Base-by-base conservation (phyloP, 2,888 invertebrate species). In the Tillus elongatus region DNA sequence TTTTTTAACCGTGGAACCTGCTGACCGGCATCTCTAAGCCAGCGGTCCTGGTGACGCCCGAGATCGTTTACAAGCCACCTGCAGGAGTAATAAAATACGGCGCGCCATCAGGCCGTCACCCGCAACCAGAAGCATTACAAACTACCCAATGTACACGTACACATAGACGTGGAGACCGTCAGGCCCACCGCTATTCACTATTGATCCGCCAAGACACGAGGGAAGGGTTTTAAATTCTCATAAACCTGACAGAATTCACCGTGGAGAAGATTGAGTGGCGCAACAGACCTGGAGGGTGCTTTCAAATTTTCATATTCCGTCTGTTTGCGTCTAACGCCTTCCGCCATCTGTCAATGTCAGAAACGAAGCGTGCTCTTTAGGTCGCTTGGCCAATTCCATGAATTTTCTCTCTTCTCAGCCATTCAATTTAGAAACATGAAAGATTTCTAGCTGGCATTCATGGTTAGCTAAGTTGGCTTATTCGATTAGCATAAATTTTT, bases 181-280 rank as follows among this genome's bases (percentile, higher is more conserved):
- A 51, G 49, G 45, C 45, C 43, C 46, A 46, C 14, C 14, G 37
- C 6, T n/a, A n/a, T 8, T 6, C 6, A 44, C 47, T 54, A 54
- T 54, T 46, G 54, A 54, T 54, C 54, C 51, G 46, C 37, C 43
- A 52, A 49, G 47, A 41, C 43, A 45, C 43, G 33, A 37, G 44
- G 47, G 43, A 55, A 54, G 56, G 57, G 56, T 57, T 58, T 59
- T 58, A 58, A 60, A 58, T 58, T 58, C 59, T 58, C 59, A 58
- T 58, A 56, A 57, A 59, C 54, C 57, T 56, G 57, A 52, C 57
- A 53, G 56, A 52, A 56, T 53, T 49, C 53, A 46, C 51, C 50
- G 52, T 47, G 53, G 49, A 52, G 53, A 55, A 55, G 58, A 57
- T 56, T 54, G 56, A 56, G 54, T 52, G 51, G 54, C 53, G 49